Base-by-base conservation (phyloP, 2,888 invertebrate genomes). In the Saturnia japonica region DNA sequence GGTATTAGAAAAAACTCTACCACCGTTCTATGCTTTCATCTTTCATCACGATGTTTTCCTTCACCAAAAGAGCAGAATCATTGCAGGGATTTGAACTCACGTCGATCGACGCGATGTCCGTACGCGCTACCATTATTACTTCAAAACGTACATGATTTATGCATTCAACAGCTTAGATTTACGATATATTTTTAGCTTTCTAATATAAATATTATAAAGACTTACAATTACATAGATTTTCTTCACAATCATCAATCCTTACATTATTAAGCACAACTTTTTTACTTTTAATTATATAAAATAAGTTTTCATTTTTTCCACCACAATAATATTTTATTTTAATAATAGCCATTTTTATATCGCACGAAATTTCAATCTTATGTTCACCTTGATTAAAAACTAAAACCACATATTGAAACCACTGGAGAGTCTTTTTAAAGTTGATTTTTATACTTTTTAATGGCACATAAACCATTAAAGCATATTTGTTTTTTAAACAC, bases 321-420 rank as follows among this genome's bases (percentile, higher is more conserved):
- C 42, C n/a, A 42, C 22, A 68, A 72, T 69, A 71, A 70, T 81
- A 72, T 70, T 76, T 69, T 68, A 81, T 77, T 70, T 72, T 76
- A 51, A 87, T 75, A 67, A 77, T 74, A 68, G 83, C 80, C 68
- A 79, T 84, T 80, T 75, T 86, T 69, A 90, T 74, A 78, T 94
- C 88, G 74, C 82, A 89, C 68, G 81, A 80, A 51, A 89, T 75
- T 75, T 76, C 75, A 71, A 87, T 79, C 72, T 77, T 80, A 67
- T 77, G 72, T 74, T 75, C 77, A 73, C 82, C 78, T 71, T 76
- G 80, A 70, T 78, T 81, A 66, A 87, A 74, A 72, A 77, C 76
- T 62, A 85, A 74, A 67, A 86, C 72, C 60, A 80, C 77, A 72
- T 81, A 78, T 73, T 77, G 75, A 75, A 82, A 84, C 90, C 91